A percentile compares a stretch with the other conserved stretches of the same genome.
Conservation (phyloP, 2,888 invertebrate genomes). For the Hydrotaea cyrtoneurina region DNA sequence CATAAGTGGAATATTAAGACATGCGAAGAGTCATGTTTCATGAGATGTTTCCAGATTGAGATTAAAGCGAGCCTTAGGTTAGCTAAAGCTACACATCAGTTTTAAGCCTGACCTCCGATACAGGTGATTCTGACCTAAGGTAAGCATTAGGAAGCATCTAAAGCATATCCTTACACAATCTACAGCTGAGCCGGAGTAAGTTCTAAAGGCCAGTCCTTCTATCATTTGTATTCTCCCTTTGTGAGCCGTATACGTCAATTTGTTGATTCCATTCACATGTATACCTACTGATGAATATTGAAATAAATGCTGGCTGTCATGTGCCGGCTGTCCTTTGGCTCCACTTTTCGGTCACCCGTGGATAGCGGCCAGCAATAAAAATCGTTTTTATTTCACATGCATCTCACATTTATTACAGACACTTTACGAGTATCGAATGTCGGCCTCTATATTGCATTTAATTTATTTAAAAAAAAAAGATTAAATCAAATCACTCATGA, state of each 20-base stretch:
- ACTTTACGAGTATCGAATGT: slow-evolving; percentile 8
- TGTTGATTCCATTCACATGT: too few relatives aligned
- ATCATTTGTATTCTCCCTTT: background rate
- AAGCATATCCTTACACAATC: too few relatives aligned
- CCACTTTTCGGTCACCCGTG: background rate
- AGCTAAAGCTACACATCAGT: too few relatives aligned
- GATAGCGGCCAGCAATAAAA: background rate
- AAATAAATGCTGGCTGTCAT: background rate
- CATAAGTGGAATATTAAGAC: too few relatives aligned
- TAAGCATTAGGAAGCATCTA: too few relatives aligned
- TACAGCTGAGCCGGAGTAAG: too few relatives aligned
- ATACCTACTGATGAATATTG: background rate
- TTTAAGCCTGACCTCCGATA: too few relatives aligned
- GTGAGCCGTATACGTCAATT: background rate
- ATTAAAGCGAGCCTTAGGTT: too few relatives aligned
- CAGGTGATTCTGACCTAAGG: too few relatives aligned
- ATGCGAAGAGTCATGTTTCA: too few relatives aligned
- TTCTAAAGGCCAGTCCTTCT: background rate
- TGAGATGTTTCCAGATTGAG: too few relatives aligned
- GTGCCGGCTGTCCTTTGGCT: background rate
- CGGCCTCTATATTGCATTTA: background rate
- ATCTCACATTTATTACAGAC: background rate
- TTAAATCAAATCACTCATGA: background rate
- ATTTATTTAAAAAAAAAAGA: background rate
- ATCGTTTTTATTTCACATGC: background rate